phyloP scores from a whole-genome alignment of 2,797 vertebrate species.

The Muscicapa striata region DNA sequence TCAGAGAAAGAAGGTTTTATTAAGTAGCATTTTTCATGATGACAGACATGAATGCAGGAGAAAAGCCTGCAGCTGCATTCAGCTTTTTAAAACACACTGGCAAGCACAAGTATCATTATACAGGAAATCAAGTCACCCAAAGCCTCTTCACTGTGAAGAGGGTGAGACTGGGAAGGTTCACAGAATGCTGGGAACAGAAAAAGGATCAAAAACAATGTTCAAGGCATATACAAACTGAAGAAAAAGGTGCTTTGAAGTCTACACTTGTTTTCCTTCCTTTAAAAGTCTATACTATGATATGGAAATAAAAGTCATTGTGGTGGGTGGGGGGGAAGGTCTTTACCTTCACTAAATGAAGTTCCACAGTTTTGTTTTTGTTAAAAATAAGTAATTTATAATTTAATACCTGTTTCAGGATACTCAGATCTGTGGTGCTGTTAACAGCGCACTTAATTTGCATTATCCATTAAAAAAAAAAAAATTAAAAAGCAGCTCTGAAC shows the following conservation, averaged over 20 bases:
- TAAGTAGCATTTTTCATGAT: not conserved
- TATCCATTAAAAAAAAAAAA: conserved; percentile 23
- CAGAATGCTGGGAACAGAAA: not conserved
- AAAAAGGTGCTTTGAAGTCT: not conserved
- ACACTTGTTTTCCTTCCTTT: not conserved
- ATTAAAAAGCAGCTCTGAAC: conserved; percentile 51
- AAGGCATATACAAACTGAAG: conserved; percentile 40
- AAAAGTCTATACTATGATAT: not conserved
- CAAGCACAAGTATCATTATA: not conserved
- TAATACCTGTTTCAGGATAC: conserved; percentile 50
- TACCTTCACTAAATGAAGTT: conserved; percentile 8
- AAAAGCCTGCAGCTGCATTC: not conserved
- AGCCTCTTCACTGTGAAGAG: not conserved
- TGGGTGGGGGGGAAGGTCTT: not conserved
- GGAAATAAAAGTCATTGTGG: not conserved
- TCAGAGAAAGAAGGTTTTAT: conserved; percentile 43
- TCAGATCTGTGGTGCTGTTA: conserved; percentile 18
- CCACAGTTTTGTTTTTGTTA: conserved; percentile 22
- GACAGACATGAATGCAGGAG: not conserved
- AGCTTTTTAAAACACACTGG: not conserved
- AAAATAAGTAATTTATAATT: not conserved
- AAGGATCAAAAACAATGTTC: conserved; percentile 45
- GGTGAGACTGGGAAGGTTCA: not conserved
- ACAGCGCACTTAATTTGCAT: conserved; percentile 17
- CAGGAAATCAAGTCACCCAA: not conserved